phyloP scores from a whole-genome alignment of 2,888 invertebrate species.

The Entomobrya multifasciata region DNA sequence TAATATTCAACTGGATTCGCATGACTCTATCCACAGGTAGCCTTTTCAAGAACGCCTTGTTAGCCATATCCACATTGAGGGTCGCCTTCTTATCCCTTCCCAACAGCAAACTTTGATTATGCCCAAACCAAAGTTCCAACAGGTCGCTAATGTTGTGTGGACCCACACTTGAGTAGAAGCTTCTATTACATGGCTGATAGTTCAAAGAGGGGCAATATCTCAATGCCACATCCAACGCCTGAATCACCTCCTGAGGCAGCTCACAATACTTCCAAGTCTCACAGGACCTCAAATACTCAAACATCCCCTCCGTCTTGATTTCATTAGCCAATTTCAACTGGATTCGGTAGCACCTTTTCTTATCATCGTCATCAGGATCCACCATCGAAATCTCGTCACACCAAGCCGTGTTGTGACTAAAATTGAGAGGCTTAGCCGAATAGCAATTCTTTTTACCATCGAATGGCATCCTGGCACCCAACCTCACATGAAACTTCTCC shows the following conservation, averaged over 20 bases:
- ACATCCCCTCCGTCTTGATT: not conserved
- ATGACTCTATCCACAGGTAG: slow-evolving; percentile 34
- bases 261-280: slow-evolving; percentile 81
- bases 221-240: slow-evolving; percentile 91
- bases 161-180: slow-evolving; percentile 87
- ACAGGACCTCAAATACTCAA: slow-evolving; percentile 19
- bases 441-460: slow-evolving; percentile 69
- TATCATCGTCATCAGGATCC: slow-evolving; percentile 70
- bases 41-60: slow-evolving; percentile 63
- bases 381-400: slow-evolving; percentile 35
- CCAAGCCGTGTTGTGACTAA: slow-evolving; percentile 33
- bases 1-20: not conserved
- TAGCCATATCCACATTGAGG: slow-evolving; percentile 90
- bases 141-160: slow-evolving; percentile 87
- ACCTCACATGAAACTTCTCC: not conserved
- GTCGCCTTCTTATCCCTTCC: slow-evolving; percentile 89
- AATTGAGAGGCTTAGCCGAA: slow-evolving; percentile 24
- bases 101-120: slow-evolving; percentile 95
- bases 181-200: slow-evolving; percentile 86
- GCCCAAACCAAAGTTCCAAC: slow-evolving; percentile 94
- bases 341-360: slow-evolving; percentile 43
- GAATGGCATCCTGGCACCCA: slow-evolving; percentile 58
- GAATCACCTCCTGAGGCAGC: slow-evolving; percentile 85
- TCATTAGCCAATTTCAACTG: slow-evolving; percentile 57
- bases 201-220: slow-evolving; percentile 82